Conservation (phyloP, 2,797 vertebrate species). For the Hippoglossus hippoglossus region DNA sequence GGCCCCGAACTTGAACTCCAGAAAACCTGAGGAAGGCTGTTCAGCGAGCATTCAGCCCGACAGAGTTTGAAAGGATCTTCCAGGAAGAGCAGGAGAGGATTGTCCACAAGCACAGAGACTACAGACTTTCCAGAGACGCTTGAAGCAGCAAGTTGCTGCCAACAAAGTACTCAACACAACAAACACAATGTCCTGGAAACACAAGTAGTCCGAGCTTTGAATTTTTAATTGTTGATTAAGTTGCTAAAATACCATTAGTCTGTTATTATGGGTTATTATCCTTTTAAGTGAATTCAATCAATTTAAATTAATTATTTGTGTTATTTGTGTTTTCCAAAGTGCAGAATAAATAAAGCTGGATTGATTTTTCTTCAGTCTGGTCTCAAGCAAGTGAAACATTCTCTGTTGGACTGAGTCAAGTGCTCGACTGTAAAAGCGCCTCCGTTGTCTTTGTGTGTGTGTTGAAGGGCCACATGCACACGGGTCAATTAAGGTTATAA, state of each 20-base stretch:
- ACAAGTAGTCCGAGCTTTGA: too few species aligned
- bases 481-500: too few species aligned
- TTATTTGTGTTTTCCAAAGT: not conserved
- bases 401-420: constrained; percentile 30
- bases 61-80: constrained; percentile 5
- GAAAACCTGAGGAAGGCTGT: not conserved
- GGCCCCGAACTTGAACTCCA: constrained; percentile 4
- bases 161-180: not conserved
- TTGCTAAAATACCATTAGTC: too few species aligned
- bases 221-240: too few species aligned
- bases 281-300: too few species aligned
- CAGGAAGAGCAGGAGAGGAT: constrained; percentile 4
- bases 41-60: not conserved
- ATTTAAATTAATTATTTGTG: too few species aligned
- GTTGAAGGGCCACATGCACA: not conserved
- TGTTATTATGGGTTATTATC: too few species aligned
- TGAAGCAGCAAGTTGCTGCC: not conserved
- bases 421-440: constrained; percentile 18
- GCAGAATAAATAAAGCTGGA: not conserved
- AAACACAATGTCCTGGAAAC: too few species aligned
- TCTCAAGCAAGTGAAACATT: constrained; percentile 12
- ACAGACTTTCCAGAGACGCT: not conserved
- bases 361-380: constrained; percentile 1
- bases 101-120: not conserved
- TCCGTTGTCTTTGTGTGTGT: not conserved